Base-by-base conservation (phyloP, 2,888 invertebrate species). In the Nymphalis urticae region DNA sequence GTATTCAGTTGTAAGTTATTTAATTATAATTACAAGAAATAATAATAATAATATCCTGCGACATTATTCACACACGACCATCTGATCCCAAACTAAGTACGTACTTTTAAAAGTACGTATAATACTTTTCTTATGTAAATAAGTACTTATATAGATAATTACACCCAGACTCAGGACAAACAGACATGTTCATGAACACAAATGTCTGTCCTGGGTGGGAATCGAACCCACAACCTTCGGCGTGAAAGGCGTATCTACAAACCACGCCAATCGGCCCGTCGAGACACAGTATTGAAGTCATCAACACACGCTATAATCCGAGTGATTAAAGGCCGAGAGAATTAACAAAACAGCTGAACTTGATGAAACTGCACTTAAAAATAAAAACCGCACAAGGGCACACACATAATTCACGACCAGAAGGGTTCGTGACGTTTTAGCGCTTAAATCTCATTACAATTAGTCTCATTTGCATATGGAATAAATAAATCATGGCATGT, bases 401-500 rank as follows among this genome's bases (percentile, higher is more conserved):
- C 48, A 47, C 48, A 62, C 76, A 77, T 77, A 75, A 73, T 72
- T 73, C 76, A 71, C 75, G 74, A 73, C 73, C 68, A 72, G 72
- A 68, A 69, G 75, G 76, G 75, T 70, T 63, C 75, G 73, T 71
- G 73, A 76, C 75, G 75, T 74, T 73, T 75, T 77, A 77, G 80
- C 79, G 75, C 78, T 77, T 74, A 85, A 87, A 90, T 90, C 87
- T 89, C 83, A 86, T 88, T 88, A 90, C 87, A 90, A 92, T 92
- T 91, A 91, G 87, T 77, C 75, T 59, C 69, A 92, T 92, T 90
- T 90, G 90, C 90, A 92, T 92, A 84, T 79, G 75, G 79, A 85
- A 84, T 77, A 79, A 80, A 90, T 92, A 85, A 85, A 89, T 92
- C 89, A 87, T 72, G 71, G 66, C 78, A 84, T 87, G 85, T 84